These are phyloP conservation scores for Drosophila saltans DNA, from an alignment of 1,140 invertebrate species.

Conservation along the genomic window DNA sequence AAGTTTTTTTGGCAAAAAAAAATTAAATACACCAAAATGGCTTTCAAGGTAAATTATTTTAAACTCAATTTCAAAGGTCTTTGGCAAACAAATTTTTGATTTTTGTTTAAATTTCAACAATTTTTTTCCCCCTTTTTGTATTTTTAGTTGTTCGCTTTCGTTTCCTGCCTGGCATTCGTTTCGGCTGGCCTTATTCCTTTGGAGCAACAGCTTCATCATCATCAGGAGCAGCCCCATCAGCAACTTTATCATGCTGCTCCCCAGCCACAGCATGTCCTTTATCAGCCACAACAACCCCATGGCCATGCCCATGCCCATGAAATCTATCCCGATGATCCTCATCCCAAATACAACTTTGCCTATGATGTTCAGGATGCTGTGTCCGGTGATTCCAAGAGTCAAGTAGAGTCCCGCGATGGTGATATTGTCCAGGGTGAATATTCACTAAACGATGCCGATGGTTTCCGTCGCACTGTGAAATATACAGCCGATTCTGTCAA, in stretches of 20 bases:
- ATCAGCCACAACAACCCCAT: slow-evolving; percentile 63
- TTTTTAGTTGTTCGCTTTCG: slow-evolving; percentile 52
- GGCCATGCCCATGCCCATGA: slow-evolving; percentile 68
- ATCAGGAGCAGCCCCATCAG: slow-evolving; percentile 26
- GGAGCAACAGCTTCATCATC: slow-evolving; percentile 62
- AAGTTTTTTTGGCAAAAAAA: slow-evolving; percentile 44
- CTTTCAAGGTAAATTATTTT: slow-evolving; percentile 72
- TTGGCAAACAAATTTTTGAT: not conserved
- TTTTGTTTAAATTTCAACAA: not conserved
- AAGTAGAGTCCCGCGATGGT: slow-evolving; percentile 85
- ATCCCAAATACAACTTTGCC: slow-evolving; percentile 84
- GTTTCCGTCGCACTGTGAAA: slow-evolving; percentile 82
- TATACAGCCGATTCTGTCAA: slow-evolving; percentile 83
- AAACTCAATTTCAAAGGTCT: not conserved
- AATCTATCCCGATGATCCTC: slow-evolving; percentile 83
- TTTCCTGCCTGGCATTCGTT: slow-evolving; percentile 56
- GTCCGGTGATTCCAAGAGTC: slow-evolving; percentile 86
- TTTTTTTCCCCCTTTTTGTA: not conserved
- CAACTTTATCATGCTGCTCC: slow-evolving; percentile 44
- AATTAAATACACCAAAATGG: slow-evolving; percentile 59
- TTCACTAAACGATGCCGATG: slow-evolving; percentile 82
- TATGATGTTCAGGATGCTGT: slow-evolving; percentile 84
- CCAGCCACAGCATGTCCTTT: slow-evolving; percentile 65
- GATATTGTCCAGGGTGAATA: slow-evolving; percentile 84
- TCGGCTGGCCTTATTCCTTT: slow-evolving; percentile 69